These are phyloP conservation scores for Lobophora halterata DNA, from an alignment of 2,888 invertebrate genomes.

Conservation along the genomic window DNA sequence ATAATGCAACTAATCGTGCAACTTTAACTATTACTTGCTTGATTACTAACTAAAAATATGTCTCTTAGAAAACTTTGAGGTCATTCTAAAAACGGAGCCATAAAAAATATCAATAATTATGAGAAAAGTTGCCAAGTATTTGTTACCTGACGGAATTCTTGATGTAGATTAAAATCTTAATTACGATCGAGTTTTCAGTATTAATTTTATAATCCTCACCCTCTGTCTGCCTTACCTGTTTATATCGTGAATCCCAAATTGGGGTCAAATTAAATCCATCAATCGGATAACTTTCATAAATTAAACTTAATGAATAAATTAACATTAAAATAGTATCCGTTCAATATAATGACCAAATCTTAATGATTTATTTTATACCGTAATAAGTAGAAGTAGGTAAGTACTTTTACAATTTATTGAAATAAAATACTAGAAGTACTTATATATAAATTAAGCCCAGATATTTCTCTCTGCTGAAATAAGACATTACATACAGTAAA, in stretches of 20 bases:
- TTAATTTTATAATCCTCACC: constrained; percentile 64
- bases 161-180: constrained; percentile 72
- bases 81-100: constrained; percentile 35
- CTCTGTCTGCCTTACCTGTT: constrained; percentile 42
- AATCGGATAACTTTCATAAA: constrained; percentile 4
- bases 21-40: no score
- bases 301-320: constrained; percentile 2
- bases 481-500: background rate
- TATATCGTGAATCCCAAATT: constrained; percentile 42
- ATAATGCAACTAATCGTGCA: no score
- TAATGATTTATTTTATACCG: no score
- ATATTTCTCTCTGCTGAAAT: constrained; percentile 4
- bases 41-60: no score
- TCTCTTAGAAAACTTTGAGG: no score
- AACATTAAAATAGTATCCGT: background rate
- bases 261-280: constrained; percentile 31
- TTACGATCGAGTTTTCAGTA: constrained; percentile 64
- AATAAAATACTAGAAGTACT: no score
- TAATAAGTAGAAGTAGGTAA: no score
- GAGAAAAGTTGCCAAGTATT: constrained; percentile 62
- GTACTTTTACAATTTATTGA: no score
- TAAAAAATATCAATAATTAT: constrained; percentile 63
- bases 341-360: background rate
- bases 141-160: constrained; percentile 50
- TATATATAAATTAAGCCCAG: no score